phyloP scores from a whole-genome alignment of 2,797 vertebrate genomes.

The Sylvia borin region DNA sequence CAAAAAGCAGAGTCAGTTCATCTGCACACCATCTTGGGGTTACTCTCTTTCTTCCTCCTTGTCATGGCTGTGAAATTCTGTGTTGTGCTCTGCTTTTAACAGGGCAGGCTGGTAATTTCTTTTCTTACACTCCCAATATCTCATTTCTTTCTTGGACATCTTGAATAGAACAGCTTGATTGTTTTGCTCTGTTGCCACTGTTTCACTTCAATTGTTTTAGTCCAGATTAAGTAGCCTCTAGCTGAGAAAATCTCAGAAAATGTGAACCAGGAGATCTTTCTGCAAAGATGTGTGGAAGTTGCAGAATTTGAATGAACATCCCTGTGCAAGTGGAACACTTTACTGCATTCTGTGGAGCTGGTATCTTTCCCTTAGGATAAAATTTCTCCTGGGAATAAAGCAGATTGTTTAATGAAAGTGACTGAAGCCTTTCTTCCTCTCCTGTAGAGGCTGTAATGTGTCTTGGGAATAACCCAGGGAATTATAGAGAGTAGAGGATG shows the following conservation, averaged over 20 bases:
- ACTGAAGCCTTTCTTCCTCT: background rate
- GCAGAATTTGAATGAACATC: background rate
- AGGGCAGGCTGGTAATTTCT: background rate
- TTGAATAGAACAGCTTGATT: background rate
- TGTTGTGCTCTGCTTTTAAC: background rate
- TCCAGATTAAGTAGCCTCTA: background rate
- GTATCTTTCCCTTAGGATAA: background rate
- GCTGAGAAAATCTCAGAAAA: background rate
- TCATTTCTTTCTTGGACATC: background rate
- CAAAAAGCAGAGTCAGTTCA: background rate
- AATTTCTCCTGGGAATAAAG: background rate
- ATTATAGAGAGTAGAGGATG: background rate
- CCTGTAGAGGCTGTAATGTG: background rate
- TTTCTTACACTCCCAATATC: background rate
- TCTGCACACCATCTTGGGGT: background rate
- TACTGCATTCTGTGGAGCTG: background rate
- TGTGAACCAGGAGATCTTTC: background rate
- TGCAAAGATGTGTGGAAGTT: background rate
- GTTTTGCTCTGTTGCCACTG: background rate
- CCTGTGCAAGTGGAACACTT: background rate
- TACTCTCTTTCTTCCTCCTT: background rate
- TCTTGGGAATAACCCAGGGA: background rate
- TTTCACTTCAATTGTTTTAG: background rate
- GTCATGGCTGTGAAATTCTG: background rate
- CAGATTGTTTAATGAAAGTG: background rate